Evolutionary conservation across 2,797 vertebrate species (phyloP), one percentile per base, ranked within the genome.

Genomic region (Karalla daura): DNA sequence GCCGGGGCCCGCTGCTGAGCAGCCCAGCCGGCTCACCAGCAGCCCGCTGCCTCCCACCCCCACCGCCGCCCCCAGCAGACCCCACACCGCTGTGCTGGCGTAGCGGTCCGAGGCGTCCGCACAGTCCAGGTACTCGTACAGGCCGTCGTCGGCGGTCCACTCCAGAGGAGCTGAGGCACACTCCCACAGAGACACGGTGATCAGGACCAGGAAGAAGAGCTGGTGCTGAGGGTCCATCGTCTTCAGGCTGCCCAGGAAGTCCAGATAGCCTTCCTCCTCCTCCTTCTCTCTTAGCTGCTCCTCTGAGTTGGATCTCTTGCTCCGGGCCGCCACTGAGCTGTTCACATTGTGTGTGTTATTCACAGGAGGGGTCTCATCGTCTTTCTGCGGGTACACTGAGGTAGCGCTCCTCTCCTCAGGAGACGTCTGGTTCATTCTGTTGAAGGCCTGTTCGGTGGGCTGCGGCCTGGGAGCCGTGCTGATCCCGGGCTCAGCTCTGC

Each of bases 41-140:
- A 93, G 6, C 0, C 94, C 88, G 0, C 91, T 73, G 2, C 90
- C 81, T 0, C 89, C 94, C 0, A 84, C 94, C 0, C 96, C 96
- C 0, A 73, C 80, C 0, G 92, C 92, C 0, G 82, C 84, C 1
- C 96, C 96, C 25, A 94, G 59, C 4, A 91, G 66, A 32, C 85
- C 84, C 96, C 96, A 97, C 23, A 87, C 20, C 84, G 88, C 86
- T 5, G 92, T 83, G 53, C 23, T 74, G 35, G 78, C 23, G 30
- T 95, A 92, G 13, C 86, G 88, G 55, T 96, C 96, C 0, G 95
- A 90, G 1, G 96, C 94, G 0, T 98, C 96, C 0, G 96, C 94
- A 0, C 92, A 95, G 81, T 97, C 96, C 0, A 98, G 88, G 47
- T 96, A 97, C 33, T 98, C 96, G 0, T 94, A 95, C 12, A 97